Conservation (phyloP, 2,113 vertebrate species). For the Carassius auratus region DNA sequence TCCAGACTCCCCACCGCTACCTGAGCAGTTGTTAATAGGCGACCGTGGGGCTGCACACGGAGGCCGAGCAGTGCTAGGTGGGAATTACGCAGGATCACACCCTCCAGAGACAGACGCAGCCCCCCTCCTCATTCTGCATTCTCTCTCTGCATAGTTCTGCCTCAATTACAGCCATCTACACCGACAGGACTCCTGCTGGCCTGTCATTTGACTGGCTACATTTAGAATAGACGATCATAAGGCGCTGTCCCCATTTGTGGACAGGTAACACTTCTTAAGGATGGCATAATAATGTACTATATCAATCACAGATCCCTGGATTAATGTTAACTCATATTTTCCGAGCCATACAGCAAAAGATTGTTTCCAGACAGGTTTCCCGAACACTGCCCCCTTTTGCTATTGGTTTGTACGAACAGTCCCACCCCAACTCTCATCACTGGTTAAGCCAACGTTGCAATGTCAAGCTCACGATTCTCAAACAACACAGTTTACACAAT, state of each 20-base stretch:
- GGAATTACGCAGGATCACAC: slow-evolving; percentile 54
- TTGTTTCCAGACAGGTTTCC: not conserved
- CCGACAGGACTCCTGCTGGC: slow-evolving; percentile 28
- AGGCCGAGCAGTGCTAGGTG: slow-evolving; percentile 34
- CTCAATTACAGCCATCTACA: slow-evolving; percentile 50
- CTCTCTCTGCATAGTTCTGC: slow-evolving; percentile 28
- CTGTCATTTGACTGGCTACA: slow-evolving; percentile 12
- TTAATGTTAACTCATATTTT: not conserved
- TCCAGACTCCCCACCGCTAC: slow-evolving; percentile 37
- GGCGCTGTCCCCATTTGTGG: not conserved
- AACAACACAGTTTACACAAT: not conserved
- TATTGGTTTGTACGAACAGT: not conserved
- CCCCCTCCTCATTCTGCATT: slow-evolving; percentile 11
- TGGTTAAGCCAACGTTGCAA: not conserved
- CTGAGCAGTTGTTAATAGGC: slow-evolving; percentile 54
- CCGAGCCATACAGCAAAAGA: not conserved
- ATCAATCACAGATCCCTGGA: not conserved
- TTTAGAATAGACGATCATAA: not conserved
- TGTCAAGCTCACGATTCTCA: not conserved
- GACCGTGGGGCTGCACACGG: slow-evolving; percentile 31
- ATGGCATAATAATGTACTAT: not conserved
- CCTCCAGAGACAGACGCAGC: slow-evolving; percentile 29
- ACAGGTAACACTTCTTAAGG: not conserved
- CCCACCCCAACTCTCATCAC: not conserved
- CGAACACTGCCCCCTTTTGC: not conserved